Conservation (phyloP, 37 sponge, comb jelly and placozoan genomes). For the Diacarnus erythraeanus region DNA sequence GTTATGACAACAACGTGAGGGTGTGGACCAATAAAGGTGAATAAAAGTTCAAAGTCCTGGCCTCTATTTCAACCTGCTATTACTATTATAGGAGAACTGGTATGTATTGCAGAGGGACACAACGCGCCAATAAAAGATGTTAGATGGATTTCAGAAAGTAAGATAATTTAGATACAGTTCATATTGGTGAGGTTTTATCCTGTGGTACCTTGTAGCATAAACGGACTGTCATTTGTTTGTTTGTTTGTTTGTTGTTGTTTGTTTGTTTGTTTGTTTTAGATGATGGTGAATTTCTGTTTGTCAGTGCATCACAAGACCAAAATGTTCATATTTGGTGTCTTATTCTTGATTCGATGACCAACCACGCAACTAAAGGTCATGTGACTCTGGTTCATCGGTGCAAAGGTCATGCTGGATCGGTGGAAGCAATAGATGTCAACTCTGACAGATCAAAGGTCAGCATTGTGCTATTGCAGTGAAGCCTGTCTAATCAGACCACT, state of each 20-base stretch:
- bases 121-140: conserved; percentile 65
- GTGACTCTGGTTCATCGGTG: conserved; percentile 19
- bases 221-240: too few relatives aligned
- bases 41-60: neutral
- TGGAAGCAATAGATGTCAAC: conserved; percentile 67
- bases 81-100: conserved; percentile 16
- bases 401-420: conserved; percentile 83
- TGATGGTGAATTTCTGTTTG: conserved; percentile 22
- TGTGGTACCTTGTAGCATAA: too few relatives aligned
- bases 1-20: conserved; percentile 68
- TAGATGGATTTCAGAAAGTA: conserved; percentile 39
- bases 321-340: conserved; percentile 67
- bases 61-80: neutral
- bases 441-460: conserved; percentile 35
- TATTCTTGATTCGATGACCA: neutral
- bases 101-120: conserved; percentile 43
- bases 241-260: too few relatives aligned
- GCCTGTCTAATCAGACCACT: too few relatives aligned
- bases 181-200: too few relatives aligned
- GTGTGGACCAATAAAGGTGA: conserved; percentile 66
- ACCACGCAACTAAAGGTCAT: neutral
- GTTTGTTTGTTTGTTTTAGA: too few relatives aligned
- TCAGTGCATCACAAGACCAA: conserved; percentile 85
- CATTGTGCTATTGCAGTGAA: neutral
- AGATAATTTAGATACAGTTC: neutral